These are phyloP conservation scores for Agrochola lychnidis DNA, from an alignment of 2,888 invertebrate species.

Conservation along the genomic window DNA sequence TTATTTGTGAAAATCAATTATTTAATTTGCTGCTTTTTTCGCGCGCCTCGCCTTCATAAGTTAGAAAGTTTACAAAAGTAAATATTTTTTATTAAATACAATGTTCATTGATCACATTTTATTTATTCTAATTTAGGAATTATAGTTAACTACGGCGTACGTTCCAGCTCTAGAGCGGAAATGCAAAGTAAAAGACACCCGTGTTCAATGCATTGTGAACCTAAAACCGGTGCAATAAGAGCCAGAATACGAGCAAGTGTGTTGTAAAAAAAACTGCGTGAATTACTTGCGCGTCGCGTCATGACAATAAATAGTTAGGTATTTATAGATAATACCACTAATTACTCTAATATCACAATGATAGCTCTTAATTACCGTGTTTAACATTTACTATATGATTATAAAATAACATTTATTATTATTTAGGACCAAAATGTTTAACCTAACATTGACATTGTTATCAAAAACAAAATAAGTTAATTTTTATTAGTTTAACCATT, in stretches of 20 bases:
- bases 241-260: neutral
- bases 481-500: slow-evolving; percentile 58
- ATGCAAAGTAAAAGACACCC: neutral
- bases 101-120: neutral
- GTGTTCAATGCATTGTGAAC: neutral
- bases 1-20: too few species aligned
- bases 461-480: slow-evolving; percentile 45
- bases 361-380: slow-evolving; percentile 47
- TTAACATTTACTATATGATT: slow-evolving; percentile 25
- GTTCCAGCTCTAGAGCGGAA: neutral
- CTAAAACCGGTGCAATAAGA: neutral
- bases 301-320: slow-evolving; percentile 16
- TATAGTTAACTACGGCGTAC: neutral
- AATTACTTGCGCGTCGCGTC: neutral
- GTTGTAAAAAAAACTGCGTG: neutral
- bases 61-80: neutral
- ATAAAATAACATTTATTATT: slow-evolving; percentile 37
- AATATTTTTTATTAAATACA: neutral
- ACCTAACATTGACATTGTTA: slow-evolving; percentile 51
- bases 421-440: slow-evolving; percentile 37
- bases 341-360: slow-evolving; percentile 43
- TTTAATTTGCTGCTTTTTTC: too few species aligned
- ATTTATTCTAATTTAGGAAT: neutral
- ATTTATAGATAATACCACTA: slow-evolving; percentile 24
- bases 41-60: neutral